Evolutionary conservation across 2,797 vertebrate species (phyloP), one percentile per base, ranked within the genome.

Genomic region (Pempheris klunzingeri): DNA sequence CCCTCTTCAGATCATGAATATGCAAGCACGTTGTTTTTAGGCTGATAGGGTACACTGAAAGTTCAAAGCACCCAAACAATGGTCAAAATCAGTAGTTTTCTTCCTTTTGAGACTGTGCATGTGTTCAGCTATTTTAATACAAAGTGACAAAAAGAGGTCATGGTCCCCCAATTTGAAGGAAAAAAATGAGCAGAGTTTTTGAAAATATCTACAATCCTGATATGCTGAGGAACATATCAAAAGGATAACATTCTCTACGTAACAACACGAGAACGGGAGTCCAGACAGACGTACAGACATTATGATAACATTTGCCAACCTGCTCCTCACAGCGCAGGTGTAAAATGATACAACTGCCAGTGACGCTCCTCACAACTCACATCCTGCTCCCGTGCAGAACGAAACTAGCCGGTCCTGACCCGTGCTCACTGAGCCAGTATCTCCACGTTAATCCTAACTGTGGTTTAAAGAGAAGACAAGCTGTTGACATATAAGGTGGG

Each of bases 401-500:
- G 0, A 69, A 68, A 47, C 26, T 30, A 76, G 20, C 2, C 1
- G 15, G 20, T 46, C 61, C 0, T 74, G 78, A 68, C 47, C 39
- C 41, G 70, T 58, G 55, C 34, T 82, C 12, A 32, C 22, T 30
- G 20, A 49, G 24, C 57, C 36, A 22, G 57, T 5, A 43, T 80
- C 72, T 38, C 54, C 59, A 49, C 26, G 59, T 69, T 77, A 72
- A 73, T 80, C 81, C 55, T 47, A 22, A 38, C 44, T 1, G 4
- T 38, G 30, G 8, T 72, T 41, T 65, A 41, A 78, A 32, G 60
- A 63, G 9, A 75, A 30, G 60, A 69, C 70, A 50, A 53, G 41
- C 50, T 71, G 78, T 91, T 88, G 84, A 87, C 81, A 83, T 43
- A 60, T 58, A 4, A 84, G 84, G 86, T 6, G 82, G 62, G 65